Conservation (phyloP, 2,888 invertebrate genomes). For the Mythimna ferrago region DNA sequence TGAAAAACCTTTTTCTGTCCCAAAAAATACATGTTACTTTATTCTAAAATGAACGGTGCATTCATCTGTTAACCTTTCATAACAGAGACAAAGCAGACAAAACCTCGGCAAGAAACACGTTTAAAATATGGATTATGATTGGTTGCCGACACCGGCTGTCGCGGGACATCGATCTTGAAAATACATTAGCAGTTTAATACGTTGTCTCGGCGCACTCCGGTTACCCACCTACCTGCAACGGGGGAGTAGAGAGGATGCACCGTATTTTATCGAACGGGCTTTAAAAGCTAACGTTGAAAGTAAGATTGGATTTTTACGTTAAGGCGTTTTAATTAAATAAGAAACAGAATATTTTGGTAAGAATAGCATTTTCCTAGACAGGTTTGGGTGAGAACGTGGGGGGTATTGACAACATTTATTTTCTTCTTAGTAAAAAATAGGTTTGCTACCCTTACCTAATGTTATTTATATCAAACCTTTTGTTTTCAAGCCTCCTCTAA, state of each 20-base stretch:
- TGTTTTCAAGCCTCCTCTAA: too few relatives aligned
- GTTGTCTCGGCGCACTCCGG: slow-evolving; percentile 51
- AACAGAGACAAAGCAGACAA: slow-evolving; percentile 17
- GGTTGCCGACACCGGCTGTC: slow-evolving; percentile 52
- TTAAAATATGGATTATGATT: slow-evolving; percentile 67
- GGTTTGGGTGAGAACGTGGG: too few relatives aligned
- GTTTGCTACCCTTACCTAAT: background rate
- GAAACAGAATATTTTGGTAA: background rate
- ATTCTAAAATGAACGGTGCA: slow-evolving; percentile 1
- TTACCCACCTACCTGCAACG: slow-evolving; percentile 71
- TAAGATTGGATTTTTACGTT: slow-evolving; percentile 12
- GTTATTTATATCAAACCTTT: background rate
- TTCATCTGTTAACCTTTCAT: slow-evolving; percentile 4
- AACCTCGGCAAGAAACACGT: slow-evolving; percentile 24
- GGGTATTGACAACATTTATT: background rate
- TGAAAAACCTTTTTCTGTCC: background rate
- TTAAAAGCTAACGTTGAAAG: slow-evolving; percentile 7
- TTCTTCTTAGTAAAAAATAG: background rate
- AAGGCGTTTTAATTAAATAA: background rate
- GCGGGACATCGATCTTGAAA: slow-evolving; percentile 66
- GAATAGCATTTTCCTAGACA: background rate
- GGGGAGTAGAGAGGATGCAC: slow-evolving; percentile 51
- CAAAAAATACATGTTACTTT: background rate
- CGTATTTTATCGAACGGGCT: slow-evolving; percentile 27
- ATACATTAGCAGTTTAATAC: slow-evolving; percentile 68